Conservation (phyloP, 92 coral and sea anemone genomes). For the Palythoa caribaeorum region DNA sequence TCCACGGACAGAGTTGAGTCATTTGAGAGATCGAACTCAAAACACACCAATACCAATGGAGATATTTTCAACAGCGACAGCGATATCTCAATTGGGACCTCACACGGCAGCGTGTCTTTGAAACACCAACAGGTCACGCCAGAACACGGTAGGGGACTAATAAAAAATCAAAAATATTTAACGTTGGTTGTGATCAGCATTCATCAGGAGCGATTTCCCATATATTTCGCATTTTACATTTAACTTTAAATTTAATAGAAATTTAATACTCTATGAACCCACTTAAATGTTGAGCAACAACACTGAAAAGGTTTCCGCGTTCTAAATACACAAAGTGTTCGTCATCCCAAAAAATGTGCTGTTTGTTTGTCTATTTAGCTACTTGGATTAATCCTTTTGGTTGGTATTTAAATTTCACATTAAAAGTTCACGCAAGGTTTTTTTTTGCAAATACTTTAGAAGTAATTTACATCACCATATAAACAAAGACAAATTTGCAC, state of each 20-base stretch:
- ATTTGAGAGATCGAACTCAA: not conserved
- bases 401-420: not conserved
- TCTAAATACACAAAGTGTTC: not conserved
- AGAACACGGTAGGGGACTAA: not conserved
- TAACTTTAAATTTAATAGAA: not conserved
- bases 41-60: not conserved
- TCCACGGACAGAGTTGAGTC: slow-evolving; percentile 8
- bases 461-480: not conserved
- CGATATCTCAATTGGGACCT: slow-evolving; percentile 13
- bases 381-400: not conserved
- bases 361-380: not conserved
- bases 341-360: not conserved
- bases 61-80: slow-evolving; percentile 2
- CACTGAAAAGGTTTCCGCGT: not conserved
- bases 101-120: not conserved
- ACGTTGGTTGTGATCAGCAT: too few relatives aligned
- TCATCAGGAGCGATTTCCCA: not conserved
- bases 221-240: not conserved
- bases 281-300: not conserved
- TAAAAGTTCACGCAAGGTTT: not conserved
- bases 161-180: not conserved
- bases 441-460: not conserved
- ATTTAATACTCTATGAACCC: not conserved
- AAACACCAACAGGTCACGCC: not conserved
- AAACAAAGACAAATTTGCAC: not conserved